Conservation (phyloP, 2,888 invertebrate species). For the Lasioglossum figueresi region DNA sequence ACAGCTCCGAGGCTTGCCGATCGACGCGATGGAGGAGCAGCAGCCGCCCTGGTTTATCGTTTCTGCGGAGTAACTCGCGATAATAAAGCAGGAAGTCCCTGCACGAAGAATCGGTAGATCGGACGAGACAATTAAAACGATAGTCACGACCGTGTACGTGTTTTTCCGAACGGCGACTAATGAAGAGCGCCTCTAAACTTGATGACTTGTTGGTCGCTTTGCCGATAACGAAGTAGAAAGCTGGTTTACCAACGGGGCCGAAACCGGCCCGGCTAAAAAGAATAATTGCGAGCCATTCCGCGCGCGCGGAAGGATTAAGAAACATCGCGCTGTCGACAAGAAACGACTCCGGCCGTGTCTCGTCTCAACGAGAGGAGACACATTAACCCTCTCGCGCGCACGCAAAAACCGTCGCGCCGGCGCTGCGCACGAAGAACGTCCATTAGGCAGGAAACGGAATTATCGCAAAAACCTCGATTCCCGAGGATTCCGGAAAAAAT, state of each 20-base stretch:
- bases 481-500: slow-evolving; percentile 20
- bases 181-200: slow-evolving; percentile 5
- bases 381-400: background rate
- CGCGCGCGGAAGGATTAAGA: slow-evolving; percentile 14
- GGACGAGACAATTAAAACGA: slow-evolving; percentile 9
- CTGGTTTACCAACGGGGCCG: background rate
- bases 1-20: background rate
- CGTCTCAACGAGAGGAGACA: slow-evolving; percentile 10
- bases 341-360: background rate
- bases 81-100: background rate
- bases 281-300: slow-evolving; percentile 2
- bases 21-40: background rate
- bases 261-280: background rate
- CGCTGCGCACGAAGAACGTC: background rate
- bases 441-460: slow-evolving; percentile 32
- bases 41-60: background rate
- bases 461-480: slow-evolving; percentile 38
- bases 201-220: background rate
- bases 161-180: background rate
- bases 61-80: background rate
- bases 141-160: background rate
- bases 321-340: slow-evolving; percentile 5
- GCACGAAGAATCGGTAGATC: background rate
- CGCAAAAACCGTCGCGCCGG: background rate
- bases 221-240: slow-evolving; percentile 5